Evolutionary conservation across 2,888 invertebrate species (phyloP), one percentile per base, ranked within the genome.

Genomic region (Synanthedon tipuliformis): DNA sequence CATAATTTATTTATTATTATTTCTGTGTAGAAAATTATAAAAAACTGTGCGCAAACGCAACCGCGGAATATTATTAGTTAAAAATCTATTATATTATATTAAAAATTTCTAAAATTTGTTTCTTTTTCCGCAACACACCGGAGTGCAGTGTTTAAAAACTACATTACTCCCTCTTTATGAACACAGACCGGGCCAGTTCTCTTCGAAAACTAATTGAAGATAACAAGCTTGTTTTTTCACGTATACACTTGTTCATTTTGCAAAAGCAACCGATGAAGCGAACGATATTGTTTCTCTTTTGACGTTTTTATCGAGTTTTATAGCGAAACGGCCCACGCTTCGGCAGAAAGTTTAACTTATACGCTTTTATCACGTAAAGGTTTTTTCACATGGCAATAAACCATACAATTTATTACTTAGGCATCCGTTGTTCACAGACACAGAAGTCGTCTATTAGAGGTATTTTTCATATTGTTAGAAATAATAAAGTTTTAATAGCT

Each of bases 201-300:
- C 49, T 49, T 49, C 49, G 49, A 16, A 49, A 49, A 49, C 72
- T 79, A 81, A 84, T 83, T 79, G 79, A 79, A 81, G 75, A 78
- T 80, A 82, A 79, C 78, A 77, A 78, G 71, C 69, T 76, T 78
- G 77, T 77, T 83, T 81, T 82, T 81, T 75, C 71, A 69, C 63
- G 62, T 68, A 66, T 69, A 64, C 58, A 62, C 61, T 72, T 71
- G 65, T 71, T 73, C 69, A 68, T 75, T 80, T 78, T 75, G 63
- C 62, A 73, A 71, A 70, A 64, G 64, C 61, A 62, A 64, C 60
- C 66, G 68, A 68, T 66, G 65, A 64, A 66, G 62, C 62, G 65
- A 61, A 59, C 66, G 68, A 72, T 78, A 75, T 80, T 75, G 71
- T 75, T 80, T 49, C 76, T 70, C 68, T 66, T 71, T 68, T 62